A percentile compares a stretch with the other conserved stretches of the same genome.
phyloP scores from a whole-genome alignment of 92 coral and sea anemone genomes.

The Siderastrea siderea region DNA sequence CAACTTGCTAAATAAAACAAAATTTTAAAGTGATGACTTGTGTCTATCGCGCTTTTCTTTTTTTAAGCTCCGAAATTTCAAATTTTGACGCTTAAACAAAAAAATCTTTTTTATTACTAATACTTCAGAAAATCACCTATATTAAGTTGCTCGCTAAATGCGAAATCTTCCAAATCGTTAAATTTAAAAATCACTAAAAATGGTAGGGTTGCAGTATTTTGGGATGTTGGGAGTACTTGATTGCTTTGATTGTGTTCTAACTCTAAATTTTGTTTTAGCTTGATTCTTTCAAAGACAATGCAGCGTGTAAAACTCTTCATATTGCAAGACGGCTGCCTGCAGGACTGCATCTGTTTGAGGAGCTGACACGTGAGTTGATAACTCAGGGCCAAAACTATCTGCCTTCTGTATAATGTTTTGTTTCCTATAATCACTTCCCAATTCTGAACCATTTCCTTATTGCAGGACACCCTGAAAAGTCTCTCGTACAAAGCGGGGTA shows the following conservation, averaged over 20 bases:
- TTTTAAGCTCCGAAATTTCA: too few species aligned
- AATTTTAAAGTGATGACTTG: too few species aligned
- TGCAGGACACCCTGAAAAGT: conserved; percentile 44
- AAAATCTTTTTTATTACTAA: too few species aligned
- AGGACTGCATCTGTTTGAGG: conserved; percentile 79
- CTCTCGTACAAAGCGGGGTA: conserved; percentile 72
- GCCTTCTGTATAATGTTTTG: background rate
- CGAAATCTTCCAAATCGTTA: too few species aligned
- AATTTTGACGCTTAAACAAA: too few species aligned
- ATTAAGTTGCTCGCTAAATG: too few species aligned
- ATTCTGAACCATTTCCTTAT: background rate
- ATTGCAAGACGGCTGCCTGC: conserved; percentile 71
- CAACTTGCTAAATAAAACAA: too few species aligned
- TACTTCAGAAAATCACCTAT: too few species aligned
- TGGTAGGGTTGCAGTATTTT: too few species aligned
- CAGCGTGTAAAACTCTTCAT: conserved; percentile 54
- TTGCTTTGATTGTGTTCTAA: background rate
- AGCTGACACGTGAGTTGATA: conserved; percentile 64
- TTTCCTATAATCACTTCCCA: background rate
- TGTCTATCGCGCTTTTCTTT: too few species aligned
- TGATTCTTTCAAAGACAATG: conserved; percentile 5
- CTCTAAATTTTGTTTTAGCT: background rate
- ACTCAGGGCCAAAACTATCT: background rate
- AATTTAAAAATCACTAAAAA: too few species aligned
- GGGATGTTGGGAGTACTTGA: too few species aligned